A percentile compares a stretch with the other conserved stretches of the same genome.
Conservation (phyloP, 2,797 vertebrate species). For the Coccyzus lansbergi region DNA sequence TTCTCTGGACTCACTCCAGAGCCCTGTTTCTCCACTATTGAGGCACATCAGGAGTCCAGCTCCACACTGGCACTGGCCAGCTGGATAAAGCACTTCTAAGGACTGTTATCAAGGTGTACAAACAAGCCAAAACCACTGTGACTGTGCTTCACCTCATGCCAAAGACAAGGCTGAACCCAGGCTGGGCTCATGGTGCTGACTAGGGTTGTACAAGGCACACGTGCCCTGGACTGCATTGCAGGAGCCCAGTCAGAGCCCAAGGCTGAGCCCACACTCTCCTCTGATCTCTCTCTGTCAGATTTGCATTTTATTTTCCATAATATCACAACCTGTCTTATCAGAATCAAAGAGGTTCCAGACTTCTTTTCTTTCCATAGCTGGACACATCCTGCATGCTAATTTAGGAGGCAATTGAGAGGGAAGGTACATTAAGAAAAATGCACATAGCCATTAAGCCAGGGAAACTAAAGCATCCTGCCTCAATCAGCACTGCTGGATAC, state of each 20-base stretch:
- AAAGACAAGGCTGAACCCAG: neutral
- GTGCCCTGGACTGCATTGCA: fast-evolving
- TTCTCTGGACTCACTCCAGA: too few relatives aligned
- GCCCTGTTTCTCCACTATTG: neutral
- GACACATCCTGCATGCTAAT: constrained; percentile 58
- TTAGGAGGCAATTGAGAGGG: constrained; percentile 53
- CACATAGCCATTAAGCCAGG: constrained; percentile 53
- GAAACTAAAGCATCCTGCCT: constrained; percentile 63
- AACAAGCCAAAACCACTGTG: neutral
- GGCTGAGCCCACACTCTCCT: neutral
- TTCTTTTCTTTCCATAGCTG: constrained; percentile 19
- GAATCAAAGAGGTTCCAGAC: constrained; percentile 3
- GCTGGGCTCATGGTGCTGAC: neutral
- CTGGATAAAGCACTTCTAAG: neutral
- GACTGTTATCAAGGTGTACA: neutral
- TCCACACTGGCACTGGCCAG: neutral
- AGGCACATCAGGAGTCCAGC: neutral
- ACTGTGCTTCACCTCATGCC: fast-evolving
- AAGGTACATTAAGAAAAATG: constrained; percentile 34
- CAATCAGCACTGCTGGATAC: constrained; percentile 53
- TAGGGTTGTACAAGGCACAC: fast-evolving
- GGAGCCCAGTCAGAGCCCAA: fast-evolving
- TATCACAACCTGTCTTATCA: neutral
- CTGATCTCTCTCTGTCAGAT: neutral
- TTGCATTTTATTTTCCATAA: neutral